A percentile compares a stretch with the other conserved stretches of the same genome.
These are phyloP conservation scores for Cebidichthys violaceus DNA, from an alignment of 2,113 vertebrate genomes.

Conservation along the genomic window DNA sequence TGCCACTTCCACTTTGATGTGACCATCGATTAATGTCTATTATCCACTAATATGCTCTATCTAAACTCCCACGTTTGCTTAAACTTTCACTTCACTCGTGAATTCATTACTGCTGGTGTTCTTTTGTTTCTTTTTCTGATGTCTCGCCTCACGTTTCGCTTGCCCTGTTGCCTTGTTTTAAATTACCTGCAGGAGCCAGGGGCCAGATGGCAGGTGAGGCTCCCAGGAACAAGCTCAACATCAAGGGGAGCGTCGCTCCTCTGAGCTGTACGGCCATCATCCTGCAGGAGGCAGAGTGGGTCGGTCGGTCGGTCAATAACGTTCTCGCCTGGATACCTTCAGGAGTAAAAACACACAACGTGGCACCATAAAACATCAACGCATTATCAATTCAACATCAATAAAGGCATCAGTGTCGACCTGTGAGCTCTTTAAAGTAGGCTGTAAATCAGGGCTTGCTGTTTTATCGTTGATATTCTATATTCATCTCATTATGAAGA, in stretches of 20 bases:
- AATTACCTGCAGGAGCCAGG: constrained; percentile 62
- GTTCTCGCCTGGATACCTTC: neutral
- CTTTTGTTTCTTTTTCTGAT: too few species aligned
- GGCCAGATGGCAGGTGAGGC: constrained; percentile 25
- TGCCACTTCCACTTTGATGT: neutral
- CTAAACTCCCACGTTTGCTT: neutral
- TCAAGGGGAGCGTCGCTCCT: constrained; percentile 7
- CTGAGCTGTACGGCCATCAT: constrained; percentile 14
- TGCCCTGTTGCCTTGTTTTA: too few species aligned
- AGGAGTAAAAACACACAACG: neutral
- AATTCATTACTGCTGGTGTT: too few species aligned
- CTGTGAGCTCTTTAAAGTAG: neutral
- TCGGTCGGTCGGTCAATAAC: neutral
- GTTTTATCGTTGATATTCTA: neutral
- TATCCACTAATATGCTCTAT: neutral
- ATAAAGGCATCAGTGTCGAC: neutral
- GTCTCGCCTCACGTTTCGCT: too few species aligned
- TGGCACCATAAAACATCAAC: neutral
- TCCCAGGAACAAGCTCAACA: constrained; percentile 39
- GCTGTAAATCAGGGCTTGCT: neutral
- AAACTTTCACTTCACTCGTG: neutral
- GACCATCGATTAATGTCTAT: neutral
- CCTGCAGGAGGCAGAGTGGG: constrained; percentile 18
- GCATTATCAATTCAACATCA: too few species aligned
- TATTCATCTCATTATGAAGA: too few species aligned